A percentile compares a stretch with the other conserved stretches of the same genome.
phyloP scores from a whole-genome alignment of 2,113 vertebrate species.

The Guaruba guarouba region DNA sequence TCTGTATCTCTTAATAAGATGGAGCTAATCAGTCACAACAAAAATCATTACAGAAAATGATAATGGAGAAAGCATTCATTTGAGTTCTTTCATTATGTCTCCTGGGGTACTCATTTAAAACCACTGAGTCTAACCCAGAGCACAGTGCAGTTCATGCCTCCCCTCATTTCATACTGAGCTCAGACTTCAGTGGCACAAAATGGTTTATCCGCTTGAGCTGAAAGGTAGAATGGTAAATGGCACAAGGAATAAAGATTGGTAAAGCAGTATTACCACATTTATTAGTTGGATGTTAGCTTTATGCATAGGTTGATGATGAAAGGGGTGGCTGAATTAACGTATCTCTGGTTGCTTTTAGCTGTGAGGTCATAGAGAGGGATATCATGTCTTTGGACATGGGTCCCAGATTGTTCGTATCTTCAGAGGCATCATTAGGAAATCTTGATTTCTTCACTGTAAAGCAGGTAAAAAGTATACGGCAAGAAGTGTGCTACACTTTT shows the following conservation, averaged over 20 bases:
- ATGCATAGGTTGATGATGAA: neutral
- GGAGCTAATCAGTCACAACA: neutral
- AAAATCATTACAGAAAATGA: constrained; percentile 16
- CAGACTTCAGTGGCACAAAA: neutral
- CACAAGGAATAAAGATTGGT: neutral
- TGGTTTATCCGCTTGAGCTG: neutral
- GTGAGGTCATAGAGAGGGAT: neutral
- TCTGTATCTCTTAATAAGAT: neutral
- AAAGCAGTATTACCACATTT: neutral
- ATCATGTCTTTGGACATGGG: rapidly evolving
- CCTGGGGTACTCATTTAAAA: constrained; percentile 27
- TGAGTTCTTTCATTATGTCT: constrained; percentile 13
- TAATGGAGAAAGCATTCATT: neutral
- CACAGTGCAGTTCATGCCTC: neutral
- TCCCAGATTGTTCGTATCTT: neutral
- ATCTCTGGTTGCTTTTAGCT: neutral
- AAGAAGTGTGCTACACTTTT: neutral
- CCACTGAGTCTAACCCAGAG: neutral
- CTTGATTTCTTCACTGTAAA: neutral
- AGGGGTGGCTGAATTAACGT: neutral
- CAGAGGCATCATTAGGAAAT: neutral
- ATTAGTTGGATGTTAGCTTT: neutral
- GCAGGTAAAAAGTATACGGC: neutral
- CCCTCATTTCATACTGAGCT: neutral
- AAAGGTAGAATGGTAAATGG: neutral